A percentile compares a stretch with the other conserved stretches of the same genome.
phyloP scores from a whole-genome alignment of 92 coral and sea anemone genomes.

The Muricea muricata region DNA sequence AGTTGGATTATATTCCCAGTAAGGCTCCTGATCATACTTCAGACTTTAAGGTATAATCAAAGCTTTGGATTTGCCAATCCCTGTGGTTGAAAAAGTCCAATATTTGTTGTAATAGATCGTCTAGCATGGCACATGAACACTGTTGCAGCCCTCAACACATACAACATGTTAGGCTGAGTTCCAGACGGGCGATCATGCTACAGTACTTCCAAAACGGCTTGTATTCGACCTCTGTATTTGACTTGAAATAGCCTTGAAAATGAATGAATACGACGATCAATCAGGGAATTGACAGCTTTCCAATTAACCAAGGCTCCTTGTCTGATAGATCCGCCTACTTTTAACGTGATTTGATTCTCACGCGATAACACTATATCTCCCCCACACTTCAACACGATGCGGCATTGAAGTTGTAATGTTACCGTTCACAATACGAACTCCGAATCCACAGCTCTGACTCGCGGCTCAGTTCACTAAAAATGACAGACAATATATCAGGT shows the following conservation, averaged over 20 bases:
- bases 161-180: neutral
- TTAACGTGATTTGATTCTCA: neutral
- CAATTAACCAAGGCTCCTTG: constrained; percentile 52
- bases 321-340: constrained; percentile 42
- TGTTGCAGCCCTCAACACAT: neutral
- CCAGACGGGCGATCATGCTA: neutral
- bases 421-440: neutral
- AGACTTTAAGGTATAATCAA: neutral
- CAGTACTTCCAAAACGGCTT: constrained; percentile 5
- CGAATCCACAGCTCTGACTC: neutral
- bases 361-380: constrained; percentile 2
- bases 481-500: constrained; percentile 44
- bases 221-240: neutral
- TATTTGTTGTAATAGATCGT: neutral
- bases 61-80: neutral
- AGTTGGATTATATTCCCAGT: neutral
- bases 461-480: constrained; percentile 24
- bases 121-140: neutral
- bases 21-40: constrained; percentile 32
- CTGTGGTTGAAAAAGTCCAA: neutral
- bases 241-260: constrained; percentile 66
- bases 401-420: neutral
- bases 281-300: constrained; percentile 92
- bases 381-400: constrained; percentile 13
- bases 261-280: constrained; percentile 98